Percentiles rank a stretch among this genome's conserved stretches.
Evolutionary conservation across 2,797 vertebrate species (phyloP).

Genomic region (Falco rusticolus): DNA sequence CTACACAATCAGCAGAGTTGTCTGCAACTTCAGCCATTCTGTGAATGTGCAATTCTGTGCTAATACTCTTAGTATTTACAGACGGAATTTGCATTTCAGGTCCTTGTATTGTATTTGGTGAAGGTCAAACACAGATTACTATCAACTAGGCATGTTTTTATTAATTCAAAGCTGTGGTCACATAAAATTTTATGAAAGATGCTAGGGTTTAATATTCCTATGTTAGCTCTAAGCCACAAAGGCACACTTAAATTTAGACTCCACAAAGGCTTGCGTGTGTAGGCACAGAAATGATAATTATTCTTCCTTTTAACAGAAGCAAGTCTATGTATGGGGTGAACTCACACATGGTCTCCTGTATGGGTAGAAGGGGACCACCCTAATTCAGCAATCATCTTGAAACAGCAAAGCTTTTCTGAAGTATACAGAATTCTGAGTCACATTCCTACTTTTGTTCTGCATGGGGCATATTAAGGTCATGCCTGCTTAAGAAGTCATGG

Average conservation of each 20-base stretch:
- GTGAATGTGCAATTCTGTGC: not conserved
- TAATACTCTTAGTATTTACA: not conserved
- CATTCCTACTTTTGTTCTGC: not conserved
- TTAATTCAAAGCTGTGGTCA: not conserved
- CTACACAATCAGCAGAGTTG: not conserved
- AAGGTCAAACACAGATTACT: not conserved
- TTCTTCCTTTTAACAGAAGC: not conserved
- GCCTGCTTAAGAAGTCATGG: too few relatives aligned
- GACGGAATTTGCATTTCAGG: not conserved
- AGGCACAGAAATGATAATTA: not conserved
- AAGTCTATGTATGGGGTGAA: not conserved
- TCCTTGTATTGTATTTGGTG: not conserved
- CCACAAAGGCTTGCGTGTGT: not conserved
- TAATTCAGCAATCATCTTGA: not conserved
- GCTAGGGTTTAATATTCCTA: not conserved
- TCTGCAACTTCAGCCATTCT: not conserved
- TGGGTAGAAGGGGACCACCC: not conserved
- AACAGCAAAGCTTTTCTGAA: not conserved
- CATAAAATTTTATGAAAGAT: not conserved
- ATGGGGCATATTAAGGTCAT: not conserved
- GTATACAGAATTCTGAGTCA: not conserved
- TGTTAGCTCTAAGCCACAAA: not conserved
- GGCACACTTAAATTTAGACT: not conserved
- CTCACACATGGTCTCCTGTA: not conserved
- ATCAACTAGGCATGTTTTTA: not conserved